Percentiles rank a stretch among this genome's conserved stretches.
These are phyloP conservation scores for Bungarus multicinctus DNA, from an alignment of 2,113 vertebrate genomes.

Conservation along the genomic window DNA sequence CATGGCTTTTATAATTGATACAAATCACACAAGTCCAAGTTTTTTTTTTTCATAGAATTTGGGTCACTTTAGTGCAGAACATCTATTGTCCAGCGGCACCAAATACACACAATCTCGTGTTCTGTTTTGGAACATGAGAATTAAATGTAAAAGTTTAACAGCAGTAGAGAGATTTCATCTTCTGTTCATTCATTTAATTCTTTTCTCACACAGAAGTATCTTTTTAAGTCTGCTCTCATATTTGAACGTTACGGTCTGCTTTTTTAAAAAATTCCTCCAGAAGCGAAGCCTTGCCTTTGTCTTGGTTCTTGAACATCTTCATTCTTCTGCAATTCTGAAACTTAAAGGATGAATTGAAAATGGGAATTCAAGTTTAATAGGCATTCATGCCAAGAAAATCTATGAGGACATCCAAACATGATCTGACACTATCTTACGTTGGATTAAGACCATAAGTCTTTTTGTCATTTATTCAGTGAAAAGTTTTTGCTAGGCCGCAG, in stretches of 20 bases:
- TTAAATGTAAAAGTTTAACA: background rate
- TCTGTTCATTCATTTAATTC: background rate
- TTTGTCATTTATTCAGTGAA: constrained; percentile 3
- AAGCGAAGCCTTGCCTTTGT: background rate
- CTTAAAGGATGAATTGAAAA: background rate
- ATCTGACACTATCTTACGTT: background rate
- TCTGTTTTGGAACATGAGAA: background rate
- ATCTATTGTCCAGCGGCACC: background rate
- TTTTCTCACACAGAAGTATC: background rate
- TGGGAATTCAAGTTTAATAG: background rate
- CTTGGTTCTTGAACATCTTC: background rate
- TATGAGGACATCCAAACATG: background rate
- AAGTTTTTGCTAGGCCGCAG: background rate
- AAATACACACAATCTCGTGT: background rate
- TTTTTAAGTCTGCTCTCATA: background rate
- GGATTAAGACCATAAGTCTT: background rate
- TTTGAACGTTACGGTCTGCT: background rate
- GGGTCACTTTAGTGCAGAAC: background rate
- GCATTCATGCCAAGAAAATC: background rate
- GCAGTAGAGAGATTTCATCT: background rate
- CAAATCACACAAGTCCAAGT: background rate
- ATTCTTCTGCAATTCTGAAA: background rate
- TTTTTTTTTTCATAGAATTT: background rate
- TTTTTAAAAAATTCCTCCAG: background rate
- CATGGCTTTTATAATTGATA: background rate